These are phyloP conservation scores for Stichopus chloronotus DNA, from an alignment of 35 echinoderm and acorn worm species.

Conservation along the genomic window DNA sequence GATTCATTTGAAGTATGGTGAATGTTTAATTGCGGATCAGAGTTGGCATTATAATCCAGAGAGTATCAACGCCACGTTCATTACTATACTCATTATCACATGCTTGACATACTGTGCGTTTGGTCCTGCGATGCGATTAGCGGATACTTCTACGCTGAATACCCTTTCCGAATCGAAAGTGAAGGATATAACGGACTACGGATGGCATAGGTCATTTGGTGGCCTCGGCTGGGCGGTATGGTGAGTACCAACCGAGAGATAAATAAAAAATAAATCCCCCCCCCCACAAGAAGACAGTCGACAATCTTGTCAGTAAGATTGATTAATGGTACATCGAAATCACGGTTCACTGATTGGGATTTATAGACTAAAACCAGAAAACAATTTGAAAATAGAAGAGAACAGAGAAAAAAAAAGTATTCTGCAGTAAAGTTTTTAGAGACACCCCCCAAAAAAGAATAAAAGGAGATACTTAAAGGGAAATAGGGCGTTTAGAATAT, in stretches of 20 bases:
- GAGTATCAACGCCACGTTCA: constrained; percentile 42
- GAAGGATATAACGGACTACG: constrained; percentile 72
- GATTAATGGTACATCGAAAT: background rate
- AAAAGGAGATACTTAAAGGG: no score
- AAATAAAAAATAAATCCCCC: background rate
- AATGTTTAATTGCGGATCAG: constrained; percentile 53
- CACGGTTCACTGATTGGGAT: no score
- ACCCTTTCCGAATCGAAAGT: constrained; percentile 33
- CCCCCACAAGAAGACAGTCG: background rate
- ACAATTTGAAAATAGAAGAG: no score
- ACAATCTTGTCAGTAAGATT: background rate
- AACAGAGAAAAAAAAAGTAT: no score
- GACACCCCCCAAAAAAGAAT: no score
- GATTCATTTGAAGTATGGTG: background rate
- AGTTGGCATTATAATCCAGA: constrained; percentile 69
- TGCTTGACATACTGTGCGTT: constrained; percentile 54
- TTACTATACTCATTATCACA: constrained; percentile 59
- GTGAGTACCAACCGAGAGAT: constrained; percentile 37
- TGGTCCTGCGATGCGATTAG: constrained; percentile 63
- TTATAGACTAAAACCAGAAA: no score
- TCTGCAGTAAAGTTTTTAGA: no score
- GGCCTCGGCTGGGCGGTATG: constrained; percentile 69
- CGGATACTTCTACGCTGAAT: constrained; percentile 69
- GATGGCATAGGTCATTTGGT: constrained; percentile 75
- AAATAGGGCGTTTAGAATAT: no score